Evolutionary conservation across 2,797 vertebrate genomes (phyloP).

Genomic region (Micromesistius poutassou): DNA sequence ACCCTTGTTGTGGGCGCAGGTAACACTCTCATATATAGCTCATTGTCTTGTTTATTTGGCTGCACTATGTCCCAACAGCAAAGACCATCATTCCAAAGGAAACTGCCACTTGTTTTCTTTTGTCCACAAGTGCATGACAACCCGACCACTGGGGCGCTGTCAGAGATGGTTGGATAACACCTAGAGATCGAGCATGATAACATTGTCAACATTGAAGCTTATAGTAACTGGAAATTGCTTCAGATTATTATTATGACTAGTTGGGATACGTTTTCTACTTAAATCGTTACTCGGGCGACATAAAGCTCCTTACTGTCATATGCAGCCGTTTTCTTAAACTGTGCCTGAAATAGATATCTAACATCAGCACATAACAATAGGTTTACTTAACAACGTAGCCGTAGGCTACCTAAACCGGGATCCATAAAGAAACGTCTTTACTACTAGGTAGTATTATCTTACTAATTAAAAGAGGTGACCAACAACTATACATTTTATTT

Average conservation of each 20-base stretch:
- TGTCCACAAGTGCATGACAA: background rate
- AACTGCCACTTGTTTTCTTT: background rate
- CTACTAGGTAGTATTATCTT: too few relatives aligned
- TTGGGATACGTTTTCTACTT: background rate
- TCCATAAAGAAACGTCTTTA: too few relatives aligned
- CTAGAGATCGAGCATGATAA: background rate
- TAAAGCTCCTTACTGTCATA: background rate
- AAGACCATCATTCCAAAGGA: background rate
- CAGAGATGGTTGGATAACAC: background rate
- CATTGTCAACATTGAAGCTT: too few relatives aligned
- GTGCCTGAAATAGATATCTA: background rate
- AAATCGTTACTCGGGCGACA: background rate
- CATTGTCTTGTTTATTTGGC: background rate
- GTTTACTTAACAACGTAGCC: background rate
- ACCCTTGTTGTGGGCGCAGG: constrained; percentile 85
- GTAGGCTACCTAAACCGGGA: too few relatives aligned
- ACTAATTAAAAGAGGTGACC: too few relatives aligned
- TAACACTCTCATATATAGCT: constrained; percentile 35
- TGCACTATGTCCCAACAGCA: too few relatives aligned
- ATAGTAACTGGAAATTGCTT: background rate
- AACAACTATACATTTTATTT: background rate
- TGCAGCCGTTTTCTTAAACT: background rate
- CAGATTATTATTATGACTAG: background rate
- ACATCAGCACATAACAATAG: background rate
- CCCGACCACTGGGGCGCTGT: background rate